A percentile compares a stretch with the other conserved stretches of the same genome.
phyloP scores from a whole-genome alignment of 2,888 invertebrate species.

The Cremastinae sp. region DNA sequence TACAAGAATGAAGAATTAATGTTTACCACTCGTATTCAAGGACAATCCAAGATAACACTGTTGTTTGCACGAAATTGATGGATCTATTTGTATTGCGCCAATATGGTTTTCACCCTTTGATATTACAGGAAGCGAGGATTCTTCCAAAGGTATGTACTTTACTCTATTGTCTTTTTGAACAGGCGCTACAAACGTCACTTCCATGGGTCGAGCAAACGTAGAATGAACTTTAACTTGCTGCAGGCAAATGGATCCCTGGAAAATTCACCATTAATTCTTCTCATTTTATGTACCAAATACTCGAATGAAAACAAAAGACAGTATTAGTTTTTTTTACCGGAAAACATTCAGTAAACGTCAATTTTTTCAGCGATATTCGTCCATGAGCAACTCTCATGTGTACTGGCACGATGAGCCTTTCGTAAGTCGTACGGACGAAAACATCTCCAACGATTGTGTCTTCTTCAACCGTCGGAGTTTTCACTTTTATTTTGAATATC shows the following conservation, averaged over 20 bases:
- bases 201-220: conserved; percentile 90
- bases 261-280: conserved; percentile 13
- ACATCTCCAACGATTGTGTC: conserved; percentile 86
- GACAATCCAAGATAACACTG: conserved; percentile 90
- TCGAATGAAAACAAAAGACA: not conserved
- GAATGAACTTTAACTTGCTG: conserved; percentile 90
- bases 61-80: conserved; percentile 86
- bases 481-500: conserved; percentile 87
- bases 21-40: conserved; percentile 84
- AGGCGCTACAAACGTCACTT: conserved; percentile 85
- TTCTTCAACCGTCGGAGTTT: conserved; percentile 86
- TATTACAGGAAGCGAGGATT: conserved; percentile 74
- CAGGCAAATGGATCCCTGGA: conserved; percentile 89
- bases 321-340: conserved; percentile 83
- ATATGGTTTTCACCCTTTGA: conserved; percentile 79
- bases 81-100: conserved; percentile 86
- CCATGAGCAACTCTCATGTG: conserved; percentile 89
- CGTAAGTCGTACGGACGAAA: conserved; percentile 87
- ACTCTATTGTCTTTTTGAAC: conserved; percentile 79
- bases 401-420: conserved; percentile 86
- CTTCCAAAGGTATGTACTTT: conserved; percentile 77
- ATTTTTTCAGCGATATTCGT: conserved; percentile 82
- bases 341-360: conserved; percentile 89
- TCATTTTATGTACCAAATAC: not conserved
- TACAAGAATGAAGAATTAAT: conserved; percentile 20